Conservation (phyloP, 2,888 invertebrate species). For the Diadegma fenestrale region DNA sequence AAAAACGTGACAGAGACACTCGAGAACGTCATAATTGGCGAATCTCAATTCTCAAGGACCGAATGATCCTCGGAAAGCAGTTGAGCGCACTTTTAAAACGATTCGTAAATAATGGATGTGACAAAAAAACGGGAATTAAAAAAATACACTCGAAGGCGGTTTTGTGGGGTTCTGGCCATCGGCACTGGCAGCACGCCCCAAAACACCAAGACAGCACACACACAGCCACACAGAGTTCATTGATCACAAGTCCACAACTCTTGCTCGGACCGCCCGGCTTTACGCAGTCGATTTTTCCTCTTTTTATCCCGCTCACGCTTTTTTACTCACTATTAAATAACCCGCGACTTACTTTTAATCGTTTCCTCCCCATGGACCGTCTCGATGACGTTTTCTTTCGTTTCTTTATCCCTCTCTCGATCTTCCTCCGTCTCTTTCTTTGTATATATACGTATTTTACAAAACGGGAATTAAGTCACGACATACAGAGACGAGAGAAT, state of each 20-base stretch:
- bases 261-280: conserved; percentile 66
- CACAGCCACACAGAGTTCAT: conserved; percentile 78
- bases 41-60: conserved; percentile 10
- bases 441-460: conserved; percentile 31
- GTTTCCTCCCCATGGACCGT: conserved; percentile 49
- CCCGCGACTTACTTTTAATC: conserved; percentile 55
- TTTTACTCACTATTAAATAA: conserved; percentile 34
- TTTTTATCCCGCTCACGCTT: neutral
- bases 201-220: conserved; percentile 73
- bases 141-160: conserved; percentile 39
- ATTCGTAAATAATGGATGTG: neutral
- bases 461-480: conserved; percentile 39
- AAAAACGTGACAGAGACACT: conserved; percentile 43
- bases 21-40: conserved; percentile 52
- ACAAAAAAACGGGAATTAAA: conserved; percentile 23
- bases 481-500: conserved; percentile 37
- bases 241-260: conserved; percentile 75
- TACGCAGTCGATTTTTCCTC: conserved; percentile 38
- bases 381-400: conserved; percentile 40
- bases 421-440: neutral
- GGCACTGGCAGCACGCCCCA: conserved; percentile 77
- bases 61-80: neutral
- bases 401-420: conserved; percentile 17
- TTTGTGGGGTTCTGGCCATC: conserved; percentile 65
- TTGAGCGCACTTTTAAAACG: conserved; percentile 5